Evolutionary conservation across 2,888 invertebrate genomes (phyloP), one percentile per base, ranked within the genome.

Genomic region (Elmis aenea): DNA sequence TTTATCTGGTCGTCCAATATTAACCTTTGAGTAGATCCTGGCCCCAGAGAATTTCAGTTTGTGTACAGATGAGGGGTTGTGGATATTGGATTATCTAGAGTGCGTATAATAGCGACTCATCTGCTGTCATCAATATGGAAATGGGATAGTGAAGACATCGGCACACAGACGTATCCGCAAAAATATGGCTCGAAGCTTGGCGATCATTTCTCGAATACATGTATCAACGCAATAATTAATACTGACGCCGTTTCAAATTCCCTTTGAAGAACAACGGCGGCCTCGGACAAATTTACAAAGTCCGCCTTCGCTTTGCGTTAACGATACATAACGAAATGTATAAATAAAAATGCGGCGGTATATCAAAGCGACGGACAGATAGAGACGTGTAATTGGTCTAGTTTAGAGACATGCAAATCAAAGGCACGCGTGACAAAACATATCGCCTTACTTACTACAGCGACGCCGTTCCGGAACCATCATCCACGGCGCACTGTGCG

Each of bases 331-430:
- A 58, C 58, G 58, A 58, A 61, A 61, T 58, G 54, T 59, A 58
- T 60, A 59, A 60, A 62, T 62, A 61, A 59, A 61, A 60, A 54
- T 58, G 52, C 51, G 46, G 46, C 32, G 54, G 52, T 18, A 6
- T 18, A 8, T 58, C 61, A 62, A 61, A 61, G 60, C 57, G 56
- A 38, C 51, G 53, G 58, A 55, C 58, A 61, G 57, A 59, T 59
- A 59, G 58, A 58, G 45, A 48, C 51, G 53, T 56, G 55, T 64
- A 65, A 65, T 65, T 65, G 65, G 62, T 62, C 63, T 65, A 65
- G 64, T 65, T 64, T 65, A 58, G 57, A 58, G 58, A 59, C 59
- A 62, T 58, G 62, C 61, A 64, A 64, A 62, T 64, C 62, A 62
- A 64, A 64, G 61, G 62, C 46, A 58, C 61, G 62, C 65, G 63